Conservation (phyloP, 2,113 vertebrate genomes). For the Uria lomvia region DNA sequence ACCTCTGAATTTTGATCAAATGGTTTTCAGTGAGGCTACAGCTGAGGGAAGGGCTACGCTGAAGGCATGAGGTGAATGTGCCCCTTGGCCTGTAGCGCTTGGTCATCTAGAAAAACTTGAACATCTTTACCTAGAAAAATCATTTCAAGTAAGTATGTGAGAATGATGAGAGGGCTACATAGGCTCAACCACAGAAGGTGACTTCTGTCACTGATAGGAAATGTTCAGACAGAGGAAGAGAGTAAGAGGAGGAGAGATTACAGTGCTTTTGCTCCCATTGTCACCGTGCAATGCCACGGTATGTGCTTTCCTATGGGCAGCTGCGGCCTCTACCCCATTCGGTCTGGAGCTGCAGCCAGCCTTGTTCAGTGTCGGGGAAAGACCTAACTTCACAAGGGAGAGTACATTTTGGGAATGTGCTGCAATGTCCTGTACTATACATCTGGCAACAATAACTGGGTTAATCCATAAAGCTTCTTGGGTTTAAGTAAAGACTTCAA, state of each 20-base stretch:
- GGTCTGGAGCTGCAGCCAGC: neutral
- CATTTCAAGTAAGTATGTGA: neutral
- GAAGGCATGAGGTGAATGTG: neutral
- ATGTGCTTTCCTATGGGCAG: neutral
- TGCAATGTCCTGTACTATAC: neutral
- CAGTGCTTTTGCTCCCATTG: neutral
- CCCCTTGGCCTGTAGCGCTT: neutral
- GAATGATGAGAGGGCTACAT: neutral
- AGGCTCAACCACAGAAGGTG: neutral
- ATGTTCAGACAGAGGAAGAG: neutral
- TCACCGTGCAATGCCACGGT: neutral
- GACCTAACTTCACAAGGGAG: neutral
- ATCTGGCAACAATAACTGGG: constrained; percentile 17
- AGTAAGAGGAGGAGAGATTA: neutral
- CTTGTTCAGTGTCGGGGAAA: neutral
- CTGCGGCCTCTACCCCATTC: neutral
- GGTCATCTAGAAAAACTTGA: neutral
- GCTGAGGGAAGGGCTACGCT: neutral
- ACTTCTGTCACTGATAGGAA: neutral
- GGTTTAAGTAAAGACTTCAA: constrained; percentile 3
- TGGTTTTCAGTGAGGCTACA: neutral
- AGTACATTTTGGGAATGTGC: neutral
- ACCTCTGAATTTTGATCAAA: neutral
- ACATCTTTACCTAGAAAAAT: neutral
- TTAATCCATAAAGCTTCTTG: neutral